These are phyloP conservation scores for Helogale parvula DNA, from an alignment of 2,113 vertebrate species.

Conservation along the genomic window DNA sequence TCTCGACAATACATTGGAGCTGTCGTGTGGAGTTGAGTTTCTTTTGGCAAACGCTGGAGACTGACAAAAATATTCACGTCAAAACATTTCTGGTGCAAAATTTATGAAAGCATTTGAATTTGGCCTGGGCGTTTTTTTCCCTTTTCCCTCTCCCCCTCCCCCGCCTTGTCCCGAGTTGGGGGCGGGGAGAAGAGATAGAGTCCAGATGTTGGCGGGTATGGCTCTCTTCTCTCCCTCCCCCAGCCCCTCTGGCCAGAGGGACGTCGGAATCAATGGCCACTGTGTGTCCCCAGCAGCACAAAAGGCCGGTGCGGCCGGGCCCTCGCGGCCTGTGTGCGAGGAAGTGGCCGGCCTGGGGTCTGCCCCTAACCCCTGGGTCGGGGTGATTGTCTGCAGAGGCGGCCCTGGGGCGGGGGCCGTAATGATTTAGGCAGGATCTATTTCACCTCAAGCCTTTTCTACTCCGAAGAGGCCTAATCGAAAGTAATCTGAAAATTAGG, in stretches of 20 bases:
- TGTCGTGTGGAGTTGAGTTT: conserved; percentile 54
- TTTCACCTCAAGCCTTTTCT: conserved; percentile 94
- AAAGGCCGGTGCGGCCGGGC: conserved; percentile 44
- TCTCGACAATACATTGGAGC: not conserved
- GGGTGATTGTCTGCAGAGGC: conserved; percentile 93
- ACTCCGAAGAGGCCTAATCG: conserved; percentile 88
- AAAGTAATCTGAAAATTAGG: conserved; percentile 92
- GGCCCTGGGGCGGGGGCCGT: conserved; percentile 94
- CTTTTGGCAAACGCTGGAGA: conserved; percentile 74
- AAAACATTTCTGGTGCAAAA: conserved; percentile 78
- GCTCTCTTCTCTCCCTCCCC: conserved; percentile 20
- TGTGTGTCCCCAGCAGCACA: conserved; percentile 62
- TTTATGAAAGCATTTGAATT: conserved; percentile 71
- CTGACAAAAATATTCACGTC: conserved; percentile 79
- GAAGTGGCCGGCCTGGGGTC: conserved; percentile 93
- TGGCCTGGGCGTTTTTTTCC: conserved; percentile 49
- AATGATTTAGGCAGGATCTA: conserved; percentile 99
- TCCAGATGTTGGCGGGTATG: conserved; percentile 86
- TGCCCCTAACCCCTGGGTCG: conserved; percentile 93
- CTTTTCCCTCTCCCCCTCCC: conserved; percentile 4
- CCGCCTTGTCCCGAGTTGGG: conserved; percentile 48
- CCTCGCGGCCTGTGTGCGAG: conserved; percentile 83
- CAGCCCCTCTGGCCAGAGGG: conserved; percentile 75
- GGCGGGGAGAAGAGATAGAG: conserved; percentile 80
- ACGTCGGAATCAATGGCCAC: conserved; percentile 82